Percentiles rank a stretch among this genome's conserved stretches.
Evolutionary conservation across 2,113 vertebrate genomes (phyloP).

Genomic region (Marmota monax): DNA sequence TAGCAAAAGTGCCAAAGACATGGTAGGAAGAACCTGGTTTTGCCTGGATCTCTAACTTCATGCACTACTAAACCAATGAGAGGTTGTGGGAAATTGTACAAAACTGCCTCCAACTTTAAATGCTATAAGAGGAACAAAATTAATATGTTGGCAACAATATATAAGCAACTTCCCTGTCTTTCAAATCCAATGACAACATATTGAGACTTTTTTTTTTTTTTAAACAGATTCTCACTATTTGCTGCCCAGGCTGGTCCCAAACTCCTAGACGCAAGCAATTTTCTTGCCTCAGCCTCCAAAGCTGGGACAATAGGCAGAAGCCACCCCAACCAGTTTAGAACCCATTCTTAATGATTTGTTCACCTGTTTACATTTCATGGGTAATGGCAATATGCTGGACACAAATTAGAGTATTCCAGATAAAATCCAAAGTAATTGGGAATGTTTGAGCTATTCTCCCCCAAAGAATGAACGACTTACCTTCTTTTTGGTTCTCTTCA

Average conservation of each 20-base stretch:
- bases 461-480: neutral
- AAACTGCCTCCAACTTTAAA: neutral
- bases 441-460: neutral
- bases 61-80: no score
- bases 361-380: neutral
- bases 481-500: neutral
- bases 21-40: neutral
- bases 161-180: neutral
- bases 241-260: neutral
- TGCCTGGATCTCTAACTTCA: neutral
- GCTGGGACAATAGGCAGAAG: neutral
- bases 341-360: neutral
- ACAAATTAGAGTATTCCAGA: neutral
- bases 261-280: neutral
- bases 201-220: neutral
- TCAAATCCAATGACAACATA: neutral
- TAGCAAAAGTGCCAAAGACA: neutral
- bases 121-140: neutral
- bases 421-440: neutral
- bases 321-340: neutral
- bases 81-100: neutral
- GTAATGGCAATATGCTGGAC: neutral
- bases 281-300: neutral
- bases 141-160: neutral
- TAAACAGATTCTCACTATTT: neutral